These are phyloP conservation scores for Catamblyrhynchus diadema DNA, from an alignment of 2,797 vertebrate species.

Conservation along the genomic window DNA sequence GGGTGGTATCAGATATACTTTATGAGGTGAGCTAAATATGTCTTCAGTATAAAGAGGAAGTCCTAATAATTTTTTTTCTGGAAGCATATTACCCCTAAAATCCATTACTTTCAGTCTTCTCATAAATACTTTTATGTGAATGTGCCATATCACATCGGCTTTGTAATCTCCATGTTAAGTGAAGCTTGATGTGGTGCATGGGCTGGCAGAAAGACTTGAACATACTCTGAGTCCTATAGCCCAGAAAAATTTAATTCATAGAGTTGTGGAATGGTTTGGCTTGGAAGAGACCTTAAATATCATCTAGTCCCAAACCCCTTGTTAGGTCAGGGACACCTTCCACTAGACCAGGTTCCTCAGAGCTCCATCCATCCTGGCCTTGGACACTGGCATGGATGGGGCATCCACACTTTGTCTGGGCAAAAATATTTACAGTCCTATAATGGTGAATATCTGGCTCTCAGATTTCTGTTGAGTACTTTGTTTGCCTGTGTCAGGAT, in stretches of 20 bases:
- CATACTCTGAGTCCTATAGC: not conserved
- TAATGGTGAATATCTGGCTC: not conserved
- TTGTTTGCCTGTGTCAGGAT: not conserved
- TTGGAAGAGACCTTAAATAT: not conserved
- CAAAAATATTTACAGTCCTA: not conserved
- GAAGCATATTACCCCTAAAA: not conserved
- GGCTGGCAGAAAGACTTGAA: not conserved
- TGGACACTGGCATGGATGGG: not conserved
- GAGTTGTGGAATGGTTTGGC: not conserved
- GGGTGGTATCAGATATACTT: not conserved
- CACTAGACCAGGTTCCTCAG: not conserved
- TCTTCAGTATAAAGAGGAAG: not conserved
- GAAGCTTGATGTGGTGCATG: not conserved
- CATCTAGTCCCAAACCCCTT: not conserved
- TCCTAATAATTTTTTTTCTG: not conserved
- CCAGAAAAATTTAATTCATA: not conserved
- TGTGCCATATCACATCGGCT: accelerated
- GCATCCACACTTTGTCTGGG: not conserved
- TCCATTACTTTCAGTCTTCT: not conserved
- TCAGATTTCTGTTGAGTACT: not conserved
- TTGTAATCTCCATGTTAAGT: not conserved
- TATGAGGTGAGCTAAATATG: not conserved
- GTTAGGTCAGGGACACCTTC: not conserved
- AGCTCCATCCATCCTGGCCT: not conserved
- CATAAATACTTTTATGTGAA: not conserved